These are phyloP conservation scores for Phyto melanocephala DNA, from an alignment of 2,888 invertebrate species.

Conservation along the genomic window DNA sequence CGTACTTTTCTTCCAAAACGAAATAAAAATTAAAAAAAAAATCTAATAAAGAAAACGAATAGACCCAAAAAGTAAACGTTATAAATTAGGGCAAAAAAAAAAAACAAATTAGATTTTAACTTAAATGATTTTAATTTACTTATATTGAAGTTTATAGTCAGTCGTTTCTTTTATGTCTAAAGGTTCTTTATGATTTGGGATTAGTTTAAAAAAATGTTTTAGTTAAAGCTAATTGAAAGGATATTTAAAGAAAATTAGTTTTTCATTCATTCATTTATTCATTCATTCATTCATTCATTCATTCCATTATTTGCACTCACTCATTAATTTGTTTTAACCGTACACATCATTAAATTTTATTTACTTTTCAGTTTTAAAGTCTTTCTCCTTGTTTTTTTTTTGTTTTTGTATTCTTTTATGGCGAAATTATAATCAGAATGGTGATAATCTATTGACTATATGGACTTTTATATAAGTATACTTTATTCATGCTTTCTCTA, in stretches of 20 bases:
- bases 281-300: not conserved
- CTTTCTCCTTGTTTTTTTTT: not conserved
- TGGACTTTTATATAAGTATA: not conserved
- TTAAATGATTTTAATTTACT: slow-evolving; percentile 9
- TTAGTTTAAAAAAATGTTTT: not conserved
- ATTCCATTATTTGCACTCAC: not conserved
- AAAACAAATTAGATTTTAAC: slow-evolving; percentile 30
- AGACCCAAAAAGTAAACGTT: no score
- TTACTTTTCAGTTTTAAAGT: not conserved
- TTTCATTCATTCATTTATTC: not conserved
- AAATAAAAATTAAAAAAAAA: not conserved
- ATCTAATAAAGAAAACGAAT: not conserved
- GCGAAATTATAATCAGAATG: slow-evolving; percentile 21
- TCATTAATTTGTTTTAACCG: slow-evolving; percentile 7
- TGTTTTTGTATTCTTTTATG: not conserved
- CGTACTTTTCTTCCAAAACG: not conserved
- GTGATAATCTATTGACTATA: slow-evolving; percentile 37
- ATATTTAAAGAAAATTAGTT: not conserved
- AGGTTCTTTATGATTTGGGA: not conserved
- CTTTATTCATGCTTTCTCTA: no score
- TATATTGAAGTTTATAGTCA: not conserved
- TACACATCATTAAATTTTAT: slow-evolving; percentile 41
- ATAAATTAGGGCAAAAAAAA: slow-evolving; percentile 7
- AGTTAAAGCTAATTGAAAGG: not conserved
- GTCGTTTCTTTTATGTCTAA: not conserved